Conservation (phyloP, 2,888 invertebrate species). For the Spisula subtruncata region DNA sequence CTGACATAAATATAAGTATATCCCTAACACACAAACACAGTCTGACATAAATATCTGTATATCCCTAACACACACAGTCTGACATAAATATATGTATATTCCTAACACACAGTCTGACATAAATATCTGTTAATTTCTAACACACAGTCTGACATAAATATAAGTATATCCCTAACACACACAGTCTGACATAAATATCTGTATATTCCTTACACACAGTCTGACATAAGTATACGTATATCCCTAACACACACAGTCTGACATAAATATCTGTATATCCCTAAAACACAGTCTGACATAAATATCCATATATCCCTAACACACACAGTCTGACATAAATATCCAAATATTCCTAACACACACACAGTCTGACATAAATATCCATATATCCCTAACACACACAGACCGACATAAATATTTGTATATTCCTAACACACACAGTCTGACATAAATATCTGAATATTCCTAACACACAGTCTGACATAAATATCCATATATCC, state of each 20-base stretch:
- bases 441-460: not conserved
- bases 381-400: not conserved
- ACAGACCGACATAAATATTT: not conserved
- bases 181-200: too few species aligned
- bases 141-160: not conserved
- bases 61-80: not conserved
- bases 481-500: too few species aligned
- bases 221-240: too few species aligned
- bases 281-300: not conserved
- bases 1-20: too few species aligned
- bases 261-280: too few species aligned
- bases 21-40: not conserved
- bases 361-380: not conserved
- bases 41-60: not conserved
- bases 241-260: too few species aligned
- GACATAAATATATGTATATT: not conserved
- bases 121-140: not conserved
- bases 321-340: too few species aligned
- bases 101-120: not conserved
- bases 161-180: too few species aligned
- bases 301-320: not conserved
- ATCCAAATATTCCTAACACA: not conserved
- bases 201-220: too few species aligned
- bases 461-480: too few species aligned
- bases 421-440: not conserved